Percentiles rank a stretch among this genome's conserved stretches.
Conservation (phyloP, 2,113 vertebrate species). For the Xyrauchen texanus region DNA sequence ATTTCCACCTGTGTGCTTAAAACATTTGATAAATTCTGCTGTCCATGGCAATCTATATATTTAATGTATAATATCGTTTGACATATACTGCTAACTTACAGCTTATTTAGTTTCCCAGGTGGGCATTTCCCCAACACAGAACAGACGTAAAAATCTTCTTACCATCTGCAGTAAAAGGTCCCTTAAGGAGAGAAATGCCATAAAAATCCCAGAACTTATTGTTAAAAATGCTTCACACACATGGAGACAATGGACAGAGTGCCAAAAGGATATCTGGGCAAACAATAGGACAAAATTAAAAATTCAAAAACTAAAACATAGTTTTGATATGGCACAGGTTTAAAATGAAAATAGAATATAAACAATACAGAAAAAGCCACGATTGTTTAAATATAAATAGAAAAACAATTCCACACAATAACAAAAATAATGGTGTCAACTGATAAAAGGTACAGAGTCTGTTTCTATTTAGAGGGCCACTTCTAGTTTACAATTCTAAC, state of each 20-base stretch:
- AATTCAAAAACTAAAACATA: no score
- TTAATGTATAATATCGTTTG: constrained; percentile 31
- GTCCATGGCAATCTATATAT: constrained; percentile 4
- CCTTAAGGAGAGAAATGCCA: neutral
- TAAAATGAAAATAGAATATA: neutral
- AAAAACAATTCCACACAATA: neutral
- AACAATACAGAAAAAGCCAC: no score
- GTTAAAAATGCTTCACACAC: neutral
- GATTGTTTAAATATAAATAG: neutral
- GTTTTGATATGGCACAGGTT: no score
- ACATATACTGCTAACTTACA: neutral
- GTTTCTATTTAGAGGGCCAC: no score
- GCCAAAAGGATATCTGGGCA: no score
- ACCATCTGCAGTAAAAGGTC: no score
- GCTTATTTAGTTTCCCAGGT: no score
- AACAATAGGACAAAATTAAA: no score
- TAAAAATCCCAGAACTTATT: constrained; percentile 6
- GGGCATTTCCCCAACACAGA: no score
- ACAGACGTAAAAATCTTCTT: no score
- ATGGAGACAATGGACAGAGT: neutral
- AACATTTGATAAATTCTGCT: constrained; percentile 24
- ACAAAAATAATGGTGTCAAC: neutral
- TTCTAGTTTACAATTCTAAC: no score
- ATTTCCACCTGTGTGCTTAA: constrained; percentile 1
- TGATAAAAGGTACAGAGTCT: neutral